Percentiles rank a stretch among this genome's conserved stretches.
Conservation (phyloP, 2,888 invertebrate genomes). For the Nomada hirtipes region DNA sequence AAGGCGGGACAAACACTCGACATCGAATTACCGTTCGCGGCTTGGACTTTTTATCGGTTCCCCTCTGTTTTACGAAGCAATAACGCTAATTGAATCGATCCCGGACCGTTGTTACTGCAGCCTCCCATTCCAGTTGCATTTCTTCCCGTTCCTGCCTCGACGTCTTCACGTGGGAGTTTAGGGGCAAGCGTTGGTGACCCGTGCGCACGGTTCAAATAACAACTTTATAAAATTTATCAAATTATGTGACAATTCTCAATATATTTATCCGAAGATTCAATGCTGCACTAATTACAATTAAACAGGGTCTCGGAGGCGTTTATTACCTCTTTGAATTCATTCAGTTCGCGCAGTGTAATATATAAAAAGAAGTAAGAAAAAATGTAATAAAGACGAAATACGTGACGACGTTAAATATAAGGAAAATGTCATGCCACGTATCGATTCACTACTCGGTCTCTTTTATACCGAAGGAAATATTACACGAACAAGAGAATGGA, state of each 20-base stretch:
- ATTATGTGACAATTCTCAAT: neutral
- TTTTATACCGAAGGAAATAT: neutral
- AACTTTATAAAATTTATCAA: neutral
- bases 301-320: too few species aligned
- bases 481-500: neutral
- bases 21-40: constrained; percentile 43
- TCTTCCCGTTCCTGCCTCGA: too few species aligned
- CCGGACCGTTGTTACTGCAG: neutral
- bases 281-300: too few species aligned
- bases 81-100: constrained; percentile 59
- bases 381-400: neutral
- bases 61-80: constrained; percentile 36
- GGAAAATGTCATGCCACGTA: neutral
- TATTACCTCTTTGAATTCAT: too few species aligned
- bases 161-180: constrained; percentile 9
- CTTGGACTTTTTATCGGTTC: constrained; percentile 40
- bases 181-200: neutral
- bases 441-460: neutral
- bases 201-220: neutral
- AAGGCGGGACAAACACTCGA: constrained; percentile 44
- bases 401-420: neutral
- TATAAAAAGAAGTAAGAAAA: neutral
- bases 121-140: neutral
- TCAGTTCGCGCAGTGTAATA: too few species aligned
- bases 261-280: too few species aligned